Percentiles rank a stretch among this genome's conserved stretches.
Conservation (phyloP, 2,113 vertebrate species). For the Microcebus ravelobensis region DNA sequence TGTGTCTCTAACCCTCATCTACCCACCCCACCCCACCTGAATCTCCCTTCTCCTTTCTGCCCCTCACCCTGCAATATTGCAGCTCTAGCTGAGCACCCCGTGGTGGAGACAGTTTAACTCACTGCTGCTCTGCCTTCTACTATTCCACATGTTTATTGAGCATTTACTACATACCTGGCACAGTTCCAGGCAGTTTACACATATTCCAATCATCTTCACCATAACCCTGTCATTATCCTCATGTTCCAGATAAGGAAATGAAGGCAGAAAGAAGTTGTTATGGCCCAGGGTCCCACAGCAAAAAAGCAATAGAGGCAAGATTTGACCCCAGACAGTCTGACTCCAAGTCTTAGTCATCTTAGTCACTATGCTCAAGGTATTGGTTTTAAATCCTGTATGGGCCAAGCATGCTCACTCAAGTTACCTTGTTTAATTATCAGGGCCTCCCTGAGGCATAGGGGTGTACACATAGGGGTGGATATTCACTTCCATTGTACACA, state of each 20-base stretch:
- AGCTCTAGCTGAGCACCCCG: background rate
- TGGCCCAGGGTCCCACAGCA: background rate
- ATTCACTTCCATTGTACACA: background rate
- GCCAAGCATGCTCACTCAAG: background rate
- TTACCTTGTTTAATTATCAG: background rate
- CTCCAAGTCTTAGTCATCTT: background rate
- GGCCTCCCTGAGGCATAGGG: background rate
- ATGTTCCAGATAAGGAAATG: background rate
- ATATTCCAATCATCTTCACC: background rate
- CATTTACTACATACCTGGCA: background rate
- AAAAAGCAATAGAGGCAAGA: background rate
- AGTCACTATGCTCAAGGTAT: background rate
- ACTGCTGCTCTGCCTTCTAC: fast-evolving
- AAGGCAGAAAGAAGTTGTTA: background rate
- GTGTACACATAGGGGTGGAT: no score
- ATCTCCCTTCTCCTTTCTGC: background rate
- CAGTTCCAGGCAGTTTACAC: background rate
- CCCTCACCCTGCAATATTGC: fast-evolving
- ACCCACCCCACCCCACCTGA: background rate
- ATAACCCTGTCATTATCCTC: background rate
- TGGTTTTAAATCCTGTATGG: background rate
- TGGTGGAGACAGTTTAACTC: background rate
- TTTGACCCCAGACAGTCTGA: background rate
- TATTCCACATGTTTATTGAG: background rate
- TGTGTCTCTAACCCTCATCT: no score